A percentile compares a stretch with the other conserved stretches of the same genome.
phyloP scores from a whole-genome alignment of 2,888 invertebrate genomes.

The Lissocephala sabroskyi region DNA sequence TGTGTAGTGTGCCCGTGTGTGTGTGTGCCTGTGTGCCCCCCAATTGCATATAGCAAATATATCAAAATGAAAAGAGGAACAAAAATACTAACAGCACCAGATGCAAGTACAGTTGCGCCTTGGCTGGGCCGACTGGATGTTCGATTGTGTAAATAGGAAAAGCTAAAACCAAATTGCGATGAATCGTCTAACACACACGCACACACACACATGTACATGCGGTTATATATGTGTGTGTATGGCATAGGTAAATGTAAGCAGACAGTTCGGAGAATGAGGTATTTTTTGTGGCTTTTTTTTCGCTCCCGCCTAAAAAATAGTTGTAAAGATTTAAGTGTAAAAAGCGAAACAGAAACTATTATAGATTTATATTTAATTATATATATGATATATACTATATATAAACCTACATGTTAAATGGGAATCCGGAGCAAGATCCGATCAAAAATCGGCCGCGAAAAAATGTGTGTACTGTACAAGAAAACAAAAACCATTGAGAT shows the following conservation, averaged over 20 bases:
- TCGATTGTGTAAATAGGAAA: neutral
- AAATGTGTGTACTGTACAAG: conserved; percentile 32
- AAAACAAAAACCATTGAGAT: neutral
- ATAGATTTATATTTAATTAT: conserved; percentile 6
- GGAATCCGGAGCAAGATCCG: too few species aligned
- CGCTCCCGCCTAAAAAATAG: conserved; percentile 54
- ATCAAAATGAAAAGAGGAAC: conserved; percentile 1
- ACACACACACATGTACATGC: neutral
- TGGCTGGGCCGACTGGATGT: too few species aligned
- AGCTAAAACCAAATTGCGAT: conserved; percentile 2
- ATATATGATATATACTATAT: conserved; percentile 11
- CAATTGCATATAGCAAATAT: conserved; percentile 4
- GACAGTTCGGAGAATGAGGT: neutral
- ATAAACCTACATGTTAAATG: conserved; percentile 11
- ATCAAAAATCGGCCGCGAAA: too few species aligned
- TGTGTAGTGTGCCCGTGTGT: too few species aligned
- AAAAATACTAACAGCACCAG: too few species aligned
- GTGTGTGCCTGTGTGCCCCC: too few species aligned
- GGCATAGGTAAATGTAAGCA: neutral
- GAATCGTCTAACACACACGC: conserved; percentile 12
- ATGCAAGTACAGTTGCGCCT: too few species aligned
- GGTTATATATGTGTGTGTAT: neutral
- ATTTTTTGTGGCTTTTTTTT: conserved; percentile 28
- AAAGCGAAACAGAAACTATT: neutral
- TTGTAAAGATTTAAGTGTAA: conserved; percentile 19